Percentiles rank a stretch among this genome's conserved stretches.
Conservation (phyloP, 1,140 invertebrate species). For the Cecropterus lyciades region DNA sequence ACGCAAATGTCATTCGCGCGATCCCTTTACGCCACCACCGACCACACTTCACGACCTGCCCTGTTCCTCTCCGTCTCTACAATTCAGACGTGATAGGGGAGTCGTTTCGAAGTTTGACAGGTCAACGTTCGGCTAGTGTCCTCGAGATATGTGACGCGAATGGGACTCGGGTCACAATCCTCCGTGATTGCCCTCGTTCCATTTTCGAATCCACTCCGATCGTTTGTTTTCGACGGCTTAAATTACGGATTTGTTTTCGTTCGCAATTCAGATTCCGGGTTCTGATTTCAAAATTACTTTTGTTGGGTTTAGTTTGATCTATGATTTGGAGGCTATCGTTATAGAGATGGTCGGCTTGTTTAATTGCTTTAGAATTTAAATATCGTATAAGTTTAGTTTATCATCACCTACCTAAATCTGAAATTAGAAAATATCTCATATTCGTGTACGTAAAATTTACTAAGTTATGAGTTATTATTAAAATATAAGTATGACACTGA, state of each 20-base stretch:
- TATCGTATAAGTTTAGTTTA: too few species aligned
- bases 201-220: conserved; percentile 56
- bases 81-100: conserved; percentile 31
- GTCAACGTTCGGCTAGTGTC: conserved; percentile 37
- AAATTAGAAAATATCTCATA: too few species aligned
- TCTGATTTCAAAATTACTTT: conserved; percentile 40
- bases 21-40: conserved; percentile 50
- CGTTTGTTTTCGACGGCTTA: conserved; percentile 42
- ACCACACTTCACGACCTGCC: conserved; percentile 44
- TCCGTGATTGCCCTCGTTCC: conserved; percentile 58
- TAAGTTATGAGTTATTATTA: too few species aligned
- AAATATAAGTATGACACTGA: too few species aligned
- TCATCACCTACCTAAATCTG: too few species aligned
- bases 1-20: conserved; percentile 66
- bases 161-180: conserved; percentile 54
- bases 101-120: conserved; percentile 18
- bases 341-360: background rate
- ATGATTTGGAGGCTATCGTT: conserved; percentile 8
- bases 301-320: conserved; percentile 15
- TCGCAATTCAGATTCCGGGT: conserved; percentile 34
- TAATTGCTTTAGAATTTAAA: background rate
- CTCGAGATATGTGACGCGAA: conserved; percentile 54
- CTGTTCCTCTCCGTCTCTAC: conserved; percentile 19
- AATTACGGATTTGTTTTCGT: conserved; percentile 41
- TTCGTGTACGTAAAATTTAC: too few species aligned